phyloP scores from a whole-genome alignment of 2,888 invertebrate genomes.

The Cacoxenus indagator region DNA sequence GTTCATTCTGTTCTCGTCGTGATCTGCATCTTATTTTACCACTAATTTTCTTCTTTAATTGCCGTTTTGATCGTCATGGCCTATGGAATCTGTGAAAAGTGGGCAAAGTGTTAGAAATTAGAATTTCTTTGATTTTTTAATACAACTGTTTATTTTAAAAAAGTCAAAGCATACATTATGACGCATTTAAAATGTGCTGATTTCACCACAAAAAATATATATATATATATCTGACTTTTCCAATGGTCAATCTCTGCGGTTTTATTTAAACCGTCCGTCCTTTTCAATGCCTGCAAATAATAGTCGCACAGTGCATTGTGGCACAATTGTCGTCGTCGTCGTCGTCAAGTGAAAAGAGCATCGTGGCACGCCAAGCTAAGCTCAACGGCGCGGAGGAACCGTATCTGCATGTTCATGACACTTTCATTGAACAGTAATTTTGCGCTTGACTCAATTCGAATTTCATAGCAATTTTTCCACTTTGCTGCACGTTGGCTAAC shows the following conservation, averaged over 20 bases:
- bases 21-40: slow-evolving; percentile 61
- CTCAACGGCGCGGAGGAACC: not conserved
- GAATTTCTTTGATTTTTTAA: too few relatives aligned
- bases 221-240: not conserved
- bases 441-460: slow-evolving; percentile 19
- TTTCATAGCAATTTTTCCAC: slow-evolving; percentile 11
- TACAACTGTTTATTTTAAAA: too few relatives aligned
- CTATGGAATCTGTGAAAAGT: slow-evolving; percentile 77
- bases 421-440: slow-evolving; percentile 1
- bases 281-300: slow-evolving; percentile 6
- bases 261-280: too few relatives aligned
- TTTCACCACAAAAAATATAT: not conserved
- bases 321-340: not conserved
- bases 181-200: too few relatives aligned
- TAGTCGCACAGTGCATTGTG: not conserved
- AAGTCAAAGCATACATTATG: not conserved
- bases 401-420: not conserved
- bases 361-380: too few relatives aligned
- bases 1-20: slow-evolving; percentile 42
- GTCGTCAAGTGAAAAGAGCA: not conserved
- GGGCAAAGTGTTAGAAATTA: not conserved
- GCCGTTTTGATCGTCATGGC: slow-evolving; percentile 80
- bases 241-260: too few relatives aligned
- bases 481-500: slow-evolving; percentile 3
- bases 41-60: slow-evolving; percentile 51